Base-by-base conservation (phyloP, 2,888 invertebrate genomes). In the Mythimna albipuncta region DNA sequence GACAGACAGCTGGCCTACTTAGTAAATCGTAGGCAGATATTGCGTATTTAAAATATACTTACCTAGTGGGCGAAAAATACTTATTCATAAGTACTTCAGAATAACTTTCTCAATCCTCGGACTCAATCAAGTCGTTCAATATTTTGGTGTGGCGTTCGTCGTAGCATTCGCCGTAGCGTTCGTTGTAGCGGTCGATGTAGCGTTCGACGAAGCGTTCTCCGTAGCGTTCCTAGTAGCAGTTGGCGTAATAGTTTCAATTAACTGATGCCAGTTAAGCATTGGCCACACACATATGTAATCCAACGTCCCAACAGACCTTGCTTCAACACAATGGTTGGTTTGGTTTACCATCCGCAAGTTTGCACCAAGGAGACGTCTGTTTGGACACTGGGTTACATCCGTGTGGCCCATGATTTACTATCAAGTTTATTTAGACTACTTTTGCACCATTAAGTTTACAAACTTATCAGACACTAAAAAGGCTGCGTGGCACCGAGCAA, bases 1-100 rank as follows among this genome's bases (percentile, higher is more conserved):
- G 13, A 21, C 16, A 62, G 55, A 62, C 52, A 52, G 11, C 57
- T 81, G 76, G 65, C 76, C 77, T 64, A 81, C 50, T 59, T 77
- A 47, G 13, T 19, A 13, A 63, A 32, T 44, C 58, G 54, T 64
- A 77, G 58, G 55, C 26, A 59, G 50, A 66, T 50, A 35, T 69
- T 10, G 35, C 41, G 26, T 41, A 64, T 65, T 75, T 54, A 44
- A 70, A 81, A 67, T 58, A 32, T 58, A 59, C 26, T 19, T 41
- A n/a, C 26, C 21, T 41, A n/a, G 62, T 47, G n/a, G 57, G 61
- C 21, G 50, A 41, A 38, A 57, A 63, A 44, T 55, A 66, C 16
- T 50, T 11, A 38, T 35, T 54, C 26, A 65, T 57, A 57, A 64
- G 16, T 52, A 13, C 19, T 63, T 26, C 21, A 47, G 35, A 64